These are phyloP conservation scores for Archivesica marissinica DNA, from an alignment of 1,140 invertebrate genomes.

Conservation along the genomic window DNA sequence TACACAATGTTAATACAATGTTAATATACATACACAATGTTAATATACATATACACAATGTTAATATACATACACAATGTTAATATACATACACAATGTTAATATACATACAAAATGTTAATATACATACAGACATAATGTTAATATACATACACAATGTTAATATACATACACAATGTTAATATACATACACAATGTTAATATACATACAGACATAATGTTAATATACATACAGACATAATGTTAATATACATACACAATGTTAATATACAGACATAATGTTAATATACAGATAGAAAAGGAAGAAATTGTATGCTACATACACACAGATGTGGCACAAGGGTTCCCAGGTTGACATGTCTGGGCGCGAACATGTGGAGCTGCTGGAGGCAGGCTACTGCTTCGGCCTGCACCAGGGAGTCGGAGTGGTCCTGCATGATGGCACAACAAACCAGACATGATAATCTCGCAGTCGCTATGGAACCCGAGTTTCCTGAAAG, in stretches of 20 bases:
- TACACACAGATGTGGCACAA: slow-evolving; percentile 97
- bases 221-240: neutral
- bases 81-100: too few species aligned
- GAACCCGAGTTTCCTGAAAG: slow-evolving; percentile 84
- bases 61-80: too few species aligned
- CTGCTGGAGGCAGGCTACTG: slow-evolving; percentile 97
- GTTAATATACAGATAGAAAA: neutral
- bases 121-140: too few species aligned
- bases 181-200: too few species aligned
- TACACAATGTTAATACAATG: too few species aligned
- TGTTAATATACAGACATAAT: too few species aligned
- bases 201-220: too few species aligned
- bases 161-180: too few species aligned
- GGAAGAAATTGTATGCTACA: slow-evolving; percentile 83
- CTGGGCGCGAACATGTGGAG: slow-evolving; percentile 98
- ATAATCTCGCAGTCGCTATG: slow-evolving; percentile 81
- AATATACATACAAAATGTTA: too few species aligned
- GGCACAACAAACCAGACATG: slow-evolving; percentile 89
- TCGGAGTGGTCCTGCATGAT: slow-evolving; percentile 94
- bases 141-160: too few species aligned
- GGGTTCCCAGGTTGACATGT: slow-evolving; percentile 95
- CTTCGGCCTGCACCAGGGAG: slow-evolving; percentile 96
- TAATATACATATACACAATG: too few species aligned
- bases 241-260: neutral
- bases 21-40: too few species aligned